Evolutionary conservation across 1,140 invertebrate species (phyloP), one percentile per base, ranked within the genome.

Genomic region (Odontomachus brunneus): DNA sequence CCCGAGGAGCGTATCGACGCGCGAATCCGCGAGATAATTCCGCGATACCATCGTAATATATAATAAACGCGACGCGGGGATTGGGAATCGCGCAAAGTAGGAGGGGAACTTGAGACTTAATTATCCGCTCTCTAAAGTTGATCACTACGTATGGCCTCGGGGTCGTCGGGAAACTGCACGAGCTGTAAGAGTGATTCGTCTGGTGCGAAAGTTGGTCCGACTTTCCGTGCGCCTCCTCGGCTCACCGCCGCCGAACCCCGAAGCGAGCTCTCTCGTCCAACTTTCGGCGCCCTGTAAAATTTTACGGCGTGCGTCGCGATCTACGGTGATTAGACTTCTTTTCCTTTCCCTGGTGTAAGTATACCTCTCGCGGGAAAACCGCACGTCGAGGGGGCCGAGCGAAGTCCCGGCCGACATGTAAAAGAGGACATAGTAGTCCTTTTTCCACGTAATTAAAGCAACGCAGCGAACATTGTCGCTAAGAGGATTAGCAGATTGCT

Each of bases 111-210:
- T 29, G 22, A 49, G 48, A 62, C 87, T 88, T 88, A 88, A 88
- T 88, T 88, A 88, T 75, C 63, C 59, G 65, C 33, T 84, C 51
- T 24, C 51, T 29, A 44, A 76, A 80, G 74, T 87, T 84, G 72
- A 87, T 80, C 84, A 59, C 53, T 83, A 76, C 71, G 67, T 38
- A 48, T 26, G 85, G 33, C 73, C 57, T 7, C 38, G 29, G 38
- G 38, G 38, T 44, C 71, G 53, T 44, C 59, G 57, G 72, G 75
- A 59, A 74, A 69, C 74, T 63, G 69, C 38, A 44, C 3, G 9
- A 81, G 29, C 19, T 71, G 62, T 84, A 87, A 83, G 17, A 78
- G 82, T 84, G 75, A 88, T 88, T 81, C 86, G 86, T 87, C 84
- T 86, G 71, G 57, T 24, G 51, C 48, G 33, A 84, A 88, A 88